Conservation (phyloP, 2,888 invertebrate species). For the Agrotis exclamationis region DNA sequence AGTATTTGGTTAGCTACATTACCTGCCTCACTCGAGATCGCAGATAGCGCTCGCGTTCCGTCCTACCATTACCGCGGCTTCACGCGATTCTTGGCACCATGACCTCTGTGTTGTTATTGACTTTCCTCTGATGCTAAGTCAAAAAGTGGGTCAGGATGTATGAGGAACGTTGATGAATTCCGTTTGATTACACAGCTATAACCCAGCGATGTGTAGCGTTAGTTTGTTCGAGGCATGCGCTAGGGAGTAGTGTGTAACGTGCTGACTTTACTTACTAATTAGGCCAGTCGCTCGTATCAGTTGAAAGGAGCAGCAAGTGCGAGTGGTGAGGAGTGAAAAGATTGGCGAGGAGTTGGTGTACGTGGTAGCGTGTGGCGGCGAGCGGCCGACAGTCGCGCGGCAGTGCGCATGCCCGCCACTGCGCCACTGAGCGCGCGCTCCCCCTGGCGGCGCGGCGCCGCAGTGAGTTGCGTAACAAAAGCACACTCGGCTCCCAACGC, state of each 20-base stretch:
- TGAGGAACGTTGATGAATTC: conserved; percentile 53
- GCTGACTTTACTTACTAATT: conserved; percentile 51
- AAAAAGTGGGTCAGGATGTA: conserved; percentile 67
- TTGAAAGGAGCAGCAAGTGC: conserved; percentile 66
- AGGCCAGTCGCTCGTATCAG: conserved; percentile 45
- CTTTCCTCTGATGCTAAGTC: conserved; percentile 73
- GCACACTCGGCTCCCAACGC: conserved; percentile 87
- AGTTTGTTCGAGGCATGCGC: conserved; percentile 25
- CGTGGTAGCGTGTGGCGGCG: conserved; percentile 50
- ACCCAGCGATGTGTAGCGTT: not conserved
- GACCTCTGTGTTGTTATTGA: conserved; percentile 85
- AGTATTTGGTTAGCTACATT: conserved; percentile 55
- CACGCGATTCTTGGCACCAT: conserved; percentile 84
- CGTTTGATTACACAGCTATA: conserved; percentile 36
- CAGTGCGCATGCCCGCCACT: conserved; percentile 90
- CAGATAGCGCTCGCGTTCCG: conserved; percentile 79
- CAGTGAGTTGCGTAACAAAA: conserved; percentile 90
- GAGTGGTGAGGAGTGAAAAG: conserved; percentile 73
- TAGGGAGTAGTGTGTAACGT: conserved; percentile 15
- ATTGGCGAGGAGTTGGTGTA: conserved; percentile 69
- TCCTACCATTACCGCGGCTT: conserved; percentile 76
- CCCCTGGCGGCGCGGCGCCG: conserved; percentile 88
- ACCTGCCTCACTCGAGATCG: conserved; percentile 73
- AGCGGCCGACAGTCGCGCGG: conserved; percentile 57
- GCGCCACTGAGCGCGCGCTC: conserved; percentile 89